Evolutionary conservation across 35 echinoderm and acorn worm species (phyloP).

Genomic region (Acanthaster planci): DNA sequence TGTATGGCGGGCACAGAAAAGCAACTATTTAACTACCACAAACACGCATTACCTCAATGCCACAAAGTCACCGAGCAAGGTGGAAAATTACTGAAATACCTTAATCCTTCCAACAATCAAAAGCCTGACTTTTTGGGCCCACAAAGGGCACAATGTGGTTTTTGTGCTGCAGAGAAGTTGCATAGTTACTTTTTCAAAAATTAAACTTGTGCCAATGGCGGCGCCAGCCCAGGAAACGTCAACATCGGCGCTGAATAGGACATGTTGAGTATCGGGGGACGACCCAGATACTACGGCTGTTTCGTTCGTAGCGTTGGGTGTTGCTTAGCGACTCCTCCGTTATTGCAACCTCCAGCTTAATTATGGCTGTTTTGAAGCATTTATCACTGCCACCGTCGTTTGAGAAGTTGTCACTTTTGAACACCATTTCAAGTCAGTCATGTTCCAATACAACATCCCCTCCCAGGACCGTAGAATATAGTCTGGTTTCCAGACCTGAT

Average conservation of each 20-base stretch:
- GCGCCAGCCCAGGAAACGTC: background rate
- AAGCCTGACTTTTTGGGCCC: background rate
- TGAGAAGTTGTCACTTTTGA: too few relatives aligned
- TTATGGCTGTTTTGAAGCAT: too few relatives aligned
- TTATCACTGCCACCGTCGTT: too few relatives aligned
- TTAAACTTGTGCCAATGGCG: constrained; percentile 5
- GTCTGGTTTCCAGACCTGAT: too few relatives aligned
- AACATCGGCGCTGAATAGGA: background rate
- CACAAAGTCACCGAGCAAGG: constrained; percentile 22
- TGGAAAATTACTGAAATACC: constrained; percentile 23
- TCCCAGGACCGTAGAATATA: too few relatives aligned
- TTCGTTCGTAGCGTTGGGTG: background rate
- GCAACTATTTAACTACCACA: background rate
- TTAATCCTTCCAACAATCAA: background rate
- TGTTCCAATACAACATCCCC: too few relatives aligned
- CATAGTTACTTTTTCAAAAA: background rate
- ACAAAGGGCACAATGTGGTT: constrained; percentile 15
- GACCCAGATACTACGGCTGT: constrained; percentile 21
- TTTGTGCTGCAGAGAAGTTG: constrained; percentile 1
- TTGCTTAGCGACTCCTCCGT: too few relatives aligned
- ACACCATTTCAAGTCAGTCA: too few relatives aligned
- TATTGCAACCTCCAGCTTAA: too few relatives aligned
- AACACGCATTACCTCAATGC: background rate
- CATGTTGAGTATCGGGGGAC: background rate
- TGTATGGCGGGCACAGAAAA: background rate